phyloP scores from a whole-genome alignment of 2,113 vertebrate genomes.

The Pachyramphus minor region DNA sequence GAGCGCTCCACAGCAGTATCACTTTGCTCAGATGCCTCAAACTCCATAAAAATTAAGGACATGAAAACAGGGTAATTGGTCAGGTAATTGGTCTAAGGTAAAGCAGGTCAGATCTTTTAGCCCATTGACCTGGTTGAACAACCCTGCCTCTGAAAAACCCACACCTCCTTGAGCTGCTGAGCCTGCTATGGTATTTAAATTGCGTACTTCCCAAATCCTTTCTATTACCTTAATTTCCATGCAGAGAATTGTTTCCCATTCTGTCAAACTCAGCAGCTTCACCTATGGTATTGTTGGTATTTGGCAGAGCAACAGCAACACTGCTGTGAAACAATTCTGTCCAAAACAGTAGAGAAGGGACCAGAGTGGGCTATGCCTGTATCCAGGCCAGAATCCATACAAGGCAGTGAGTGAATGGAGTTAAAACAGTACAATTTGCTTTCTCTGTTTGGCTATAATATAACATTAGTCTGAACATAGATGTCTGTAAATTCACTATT shows the following conservation, averaged over 20 bases:
- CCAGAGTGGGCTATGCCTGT: background rate
- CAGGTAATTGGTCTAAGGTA: background rate
- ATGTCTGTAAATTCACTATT: background rate
- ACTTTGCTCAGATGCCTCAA: background rate
- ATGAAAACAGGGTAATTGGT: background rate
- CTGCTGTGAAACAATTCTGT: background rate
- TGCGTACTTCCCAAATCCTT: background rate
- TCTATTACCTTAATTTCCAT: background rate
- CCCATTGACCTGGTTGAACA: background rate
- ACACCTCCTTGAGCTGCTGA: background rate
- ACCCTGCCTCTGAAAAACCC: background rate
- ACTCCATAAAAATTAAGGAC: background rate
- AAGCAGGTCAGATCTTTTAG: background rate
- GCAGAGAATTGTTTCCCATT: background rate
- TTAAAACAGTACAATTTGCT: background rate
- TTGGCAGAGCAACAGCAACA: background rate
- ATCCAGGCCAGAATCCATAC: background rate
- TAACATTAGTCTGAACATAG: background rate
- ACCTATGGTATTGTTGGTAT: background rate
- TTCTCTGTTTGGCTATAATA: background rate
- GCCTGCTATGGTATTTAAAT: background rate
- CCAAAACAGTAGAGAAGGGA: background rate
- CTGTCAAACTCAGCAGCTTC: background rate
- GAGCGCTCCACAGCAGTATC: background rate
- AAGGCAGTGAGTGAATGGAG: background rate